phyloP scores from a whole-genome alignment of 2,113 vertebrate species.

The Bombycilla garrulus region DNA sequence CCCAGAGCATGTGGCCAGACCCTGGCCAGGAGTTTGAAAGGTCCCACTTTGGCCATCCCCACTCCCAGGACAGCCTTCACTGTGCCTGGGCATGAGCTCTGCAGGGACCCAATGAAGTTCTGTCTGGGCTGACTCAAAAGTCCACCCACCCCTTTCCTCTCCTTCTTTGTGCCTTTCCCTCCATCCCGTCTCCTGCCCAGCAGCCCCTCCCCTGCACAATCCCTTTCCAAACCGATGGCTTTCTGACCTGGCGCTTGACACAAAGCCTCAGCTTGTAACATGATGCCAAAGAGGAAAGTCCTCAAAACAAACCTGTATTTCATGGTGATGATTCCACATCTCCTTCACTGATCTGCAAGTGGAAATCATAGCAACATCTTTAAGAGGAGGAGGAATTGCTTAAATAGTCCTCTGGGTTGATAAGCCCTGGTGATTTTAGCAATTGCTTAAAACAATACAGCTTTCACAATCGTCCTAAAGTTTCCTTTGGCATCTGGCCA shows the following conservation, averaged over 20 bases:
- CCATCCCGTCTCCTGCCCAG: background rate
- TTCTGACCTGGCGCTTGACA: fast-evolving
- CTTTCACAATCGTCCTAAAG: background rate
- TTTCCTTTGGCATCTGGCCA: background rate
- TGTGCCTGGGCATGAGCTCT: background rate
- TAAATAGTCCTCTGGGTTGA: background rate
- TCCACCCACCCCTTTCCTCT: background rate
- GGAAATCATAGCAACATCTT: background rate
- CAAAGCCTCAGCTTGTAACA: background rate
- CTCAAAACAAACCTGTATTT: constrained; percentile 40
- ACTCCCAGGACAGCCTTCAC: background rate
- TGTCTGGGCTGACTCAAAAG: background rate
- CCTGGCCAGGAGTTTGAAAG: background rate
- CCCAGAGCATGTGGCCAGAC: background rate
- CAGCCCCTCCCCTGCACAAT: background rate
- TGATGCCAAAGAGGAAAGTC: background rate
- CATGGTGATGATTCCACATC: constrained; percentile 61
- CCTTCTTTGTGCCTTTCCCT: background rate
- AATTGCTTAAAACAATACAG: background rate
- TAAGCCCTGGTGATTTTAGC: background rate
- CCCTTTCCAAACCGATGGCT: background rate
- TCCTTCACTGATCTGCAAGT: constrained; percentile 55
- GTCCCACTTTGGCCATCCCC: background rate
- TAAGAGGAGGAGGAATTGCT: background rate
- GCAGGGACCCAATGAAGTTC: background rate